Percentiles rank a stretch among this genome's conserved stretches.
These are phyloP conservation scores for Benitochromis conjunctus DNA, from an alignment of 2,113 vertebrate genomes.

Conservation along the genomic window DNA sequence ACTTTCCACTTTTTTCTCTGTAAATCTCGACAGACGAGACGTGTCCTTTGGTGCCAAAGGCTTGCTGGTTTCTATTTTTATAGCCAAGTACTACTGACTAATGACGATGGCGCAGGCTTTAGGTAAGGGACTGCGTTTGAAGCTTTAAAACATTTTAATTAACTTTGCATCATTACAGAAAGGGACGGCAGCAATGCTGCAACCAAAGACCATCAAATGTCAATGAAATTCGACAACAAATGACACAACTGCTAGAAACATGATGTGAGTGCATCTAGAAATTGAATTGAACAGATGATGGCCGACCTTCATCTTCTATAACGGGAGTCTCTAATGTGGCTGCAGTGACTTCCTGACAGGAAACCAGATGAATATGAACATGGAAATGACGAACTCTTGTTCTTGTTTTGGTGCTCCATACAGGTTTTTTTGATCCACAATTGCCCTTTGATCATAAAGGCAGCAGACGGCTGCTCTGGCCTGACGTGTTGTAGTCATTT, in stretches of 20 bases:
- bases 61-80: not conserved
- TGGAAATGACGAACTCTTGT: too few relatives aligned
- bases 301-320: too few relatives aligned
- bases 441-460: not conserved
- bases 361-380: too few relatives aligned
- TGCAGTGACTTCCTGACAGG: too few relatives aligned
- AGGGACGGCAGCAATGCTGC: not conserved
- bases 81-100: not conserved
- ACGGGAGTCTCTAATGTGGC: too few relatives aligned
- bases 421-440: fast-evolving
- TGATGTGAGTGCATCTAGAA: not conserved
- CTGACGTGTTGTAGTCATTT: not conserved
- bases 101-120: not conserved
- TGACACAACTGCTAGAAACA: not conserved
- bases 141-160: not conserved
- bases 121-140: not conserved
- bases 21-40: too few relatives aligned
- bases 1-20: too few relatives aligned
- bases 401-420: not conserved
- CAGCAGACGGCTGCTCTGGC: not conserved
- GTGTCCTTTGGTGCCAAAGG: too few relatives aligned
- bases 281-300: too few relatives aligned
- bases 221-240: not conserved
- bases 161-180: not conserved
- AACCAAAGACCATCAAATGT: not conserved